These are phyloP conservation scores for Eulemur rufifrons DNA, from an alignment of 2,113 vertebrate species.

Conservation along the genomic window DNA sequence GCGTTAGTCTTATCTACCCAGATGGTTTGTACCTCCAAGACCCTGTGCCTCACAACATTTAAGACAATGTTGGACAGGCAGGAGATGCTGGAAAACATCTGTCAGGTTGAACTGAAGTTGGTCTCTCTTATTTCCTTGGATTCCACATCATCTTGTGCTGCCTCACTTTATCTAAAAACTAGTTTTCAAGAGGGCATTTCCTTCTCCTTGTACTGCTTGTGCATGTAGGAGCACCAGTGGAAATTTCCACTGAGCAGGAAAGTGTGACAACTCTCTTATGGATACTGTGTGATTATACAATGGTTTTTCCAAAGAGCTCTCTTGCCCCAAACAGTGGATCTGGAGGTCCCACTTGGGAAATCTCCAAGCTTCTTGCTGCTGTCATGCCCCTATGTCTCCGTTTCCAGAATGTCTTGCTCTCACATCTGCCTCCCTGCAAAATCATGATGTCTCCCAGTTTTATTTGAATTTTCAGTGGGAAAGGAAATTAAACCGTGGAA, in stretches of 20 bases:
- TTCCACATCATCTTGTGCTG: neutral
- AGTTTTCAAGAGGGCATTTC: neutral
- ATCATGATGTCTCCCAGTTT: neutral
- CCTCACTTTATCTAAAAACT: neutral
- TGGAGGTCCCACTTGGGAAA: neutral
- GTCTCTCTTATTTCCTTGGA: neutral
- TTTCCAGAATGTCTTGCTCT: neutral
- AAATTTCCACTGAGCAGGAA: neutral
- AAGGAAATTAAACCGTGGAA: neutral
- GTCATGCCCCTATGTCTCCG: too few species aligned
- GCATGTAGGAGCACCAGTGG: neutral
- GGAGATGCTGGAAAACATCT: neutral
- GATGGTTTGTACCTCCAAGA: neutral
- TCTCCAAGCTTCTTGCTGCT: neutral
- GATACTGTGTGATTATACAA: neutral
- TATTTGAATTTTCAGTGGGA: neutral
- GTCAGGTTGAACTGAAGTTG: neutral
- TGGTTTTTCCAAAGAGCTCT: neutral
- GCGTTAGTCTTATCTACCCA: neutral
- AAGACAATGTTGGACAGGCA: neutral
- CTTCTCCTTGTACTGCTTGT: neutral
- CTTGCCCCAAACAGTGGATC: neutral
- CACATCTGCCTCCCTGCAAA: neutral
- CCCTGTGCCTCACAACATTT: neutral
- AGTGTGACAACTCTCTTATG: neutral